These are phyloP conservation scores for Polydrusus tereticollis DNA, from an alignment of 2,888 invertebrate genomes.

Conservation along the genomic window DNA sequence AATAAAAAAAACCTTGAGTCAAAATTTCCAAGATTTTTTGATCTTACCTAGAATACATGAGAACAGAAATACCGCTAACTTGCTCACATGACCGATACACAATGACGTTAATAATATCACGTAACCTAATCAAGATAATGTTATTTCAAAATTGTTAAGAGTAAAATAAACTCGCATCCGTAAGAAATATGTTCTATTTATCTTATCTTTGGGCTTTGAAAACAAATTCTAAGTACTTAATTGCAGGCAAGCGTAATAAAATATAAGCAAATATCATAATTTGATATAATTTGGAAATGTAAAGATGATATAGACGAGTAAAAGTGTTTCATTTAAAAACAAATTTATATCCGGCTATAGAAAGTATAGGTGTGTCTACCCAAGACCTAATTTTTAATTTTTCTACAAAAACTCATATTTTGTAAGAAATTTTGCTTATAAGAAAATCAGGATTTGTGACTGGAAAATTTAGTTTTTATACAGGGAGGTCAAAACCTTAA, in stretches of 20 bases:
- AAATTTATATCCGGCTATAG: neutral
- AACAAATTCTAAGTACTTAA: conserved; percentile 46
- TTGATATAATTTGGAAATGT: conserved; percentile 28
- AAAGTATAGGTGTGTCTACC: neutral
- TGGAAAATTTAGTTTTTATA: too few species aligned
- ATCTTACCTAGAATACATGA: conserved; percentile 6
- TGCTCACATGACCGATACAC: conserved; percentile 40
- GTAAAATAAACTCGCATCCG: conserved; percentile 44
- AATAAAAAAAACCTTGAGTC: too few species aligned
- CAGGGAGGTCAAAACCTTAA: too few species aligned
- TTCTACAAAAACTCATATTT: too few species aligned
- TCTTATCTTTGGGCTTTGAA: conserved; percentile 45
- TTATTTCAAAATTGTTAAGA: conserved; percentile 43
- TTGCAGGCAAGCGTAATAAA: conserved; percentile 33
- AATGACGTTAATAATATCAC: conserved; percentile 22
- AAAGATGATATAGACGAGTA: conserved; percentile 23
- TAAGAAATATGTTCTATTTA: conserved; percentile 42
- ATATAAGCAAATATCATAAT: conserved; percentile 31
- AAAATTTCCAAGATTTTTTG: neutral
- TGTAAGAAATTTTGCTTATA: too few species aligned
- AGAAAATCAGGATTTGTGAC: too few species aligned
- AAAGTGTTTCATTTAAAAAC: neutral
- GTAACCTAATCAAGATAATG: conserved; percentile 38
- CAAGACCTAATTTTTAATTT: neutral
- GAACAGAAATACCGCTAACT: neutral